Evolutionary conservation across 1,140 invertebrate species (phyloP).

Genomic region (Eufriesea mexicana): DNA sequence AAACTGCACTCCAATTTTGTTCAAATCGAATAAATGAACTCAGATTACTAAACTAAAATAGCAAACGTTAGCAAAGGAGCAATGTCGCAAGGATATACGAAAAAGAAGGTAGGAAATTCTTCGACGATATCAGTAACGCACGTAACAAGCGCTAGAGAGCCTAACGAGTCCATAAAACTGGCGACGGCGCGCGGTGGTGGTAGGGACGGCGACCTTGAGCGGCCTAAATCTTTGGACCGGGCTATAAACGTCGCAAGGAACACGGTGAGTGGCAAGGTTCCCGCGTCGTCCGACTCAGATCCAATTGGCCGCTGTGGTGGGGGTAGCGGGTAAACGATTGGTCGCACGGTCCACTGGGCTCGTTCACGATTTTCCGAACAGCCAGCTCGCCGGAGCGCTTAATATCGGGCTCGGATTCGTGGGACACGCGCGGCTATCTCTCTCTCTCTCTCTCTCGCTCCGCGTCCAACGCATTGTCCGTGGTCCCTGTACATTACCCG

Average conservation of each 20-base stretch:
- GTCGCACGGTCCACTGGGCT: not conserved
- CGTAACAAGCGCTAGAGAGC: not conserved
- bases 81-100: not conserved
- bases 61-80: not conserved
- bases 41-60: too few species aligned
- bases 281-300: not conserved
- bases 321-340: not conserved
- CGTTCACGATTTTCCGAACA: conserved; percentile 29
- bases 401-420: conserved; percentile 12
- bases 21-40: too few species aligned
- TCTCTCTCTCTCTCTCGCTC: not conserved
- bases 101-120: not conserved
- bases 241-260: not conserved
- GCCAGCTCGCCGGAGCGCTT: not conserved
- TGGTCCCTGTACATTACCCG: conserved; percentile 49
- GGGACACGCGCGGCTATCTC: not conserved
- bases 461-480: conserved; percentile 42
- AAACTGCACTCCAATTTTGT: too few species aligned
- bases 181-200: not conserved
- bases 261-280: not conserved
- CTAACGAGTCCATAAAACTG: not conserved
- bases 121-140: not conserved
- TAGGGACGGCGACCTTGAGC: not conserved
- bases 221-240: not conserved
- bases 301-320: not conserved